A percentile compares a stretch with the other conserved stretches of the same genome.
Conservation (phyloP, 2,113 vertebrate species). For the Tautogolabrus adspersus region DNA sequence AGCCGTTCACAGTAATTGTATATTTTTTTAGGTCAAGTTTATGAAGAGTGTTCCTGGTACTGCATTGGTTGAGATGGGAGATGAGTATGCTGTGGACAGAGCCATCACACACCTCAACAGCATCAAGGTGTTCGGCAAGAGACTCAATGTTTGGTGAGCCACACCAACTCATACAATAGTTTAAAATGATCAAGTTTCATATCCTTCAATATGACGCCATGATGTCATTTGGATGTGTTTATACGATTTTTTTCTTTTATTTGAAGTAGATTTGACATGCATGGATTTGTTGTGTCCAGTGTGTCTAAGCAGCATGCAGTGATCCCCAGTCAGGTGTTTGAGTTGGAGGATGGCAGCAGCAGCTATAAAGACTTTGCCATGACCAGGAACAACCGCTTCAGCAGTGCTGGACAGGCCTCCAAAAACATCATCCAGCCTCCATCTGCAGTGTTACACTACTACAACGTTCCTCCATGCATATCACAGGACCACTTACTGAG, state of each 20-base stretch:
- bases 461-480: constrained; percentile 93
- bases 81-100: constrained; percentile 97
- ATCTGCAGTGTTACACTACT: constrained; percentile 95
- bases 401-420: constrained; percentile 94
- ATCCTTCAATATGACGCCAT: not conserved
- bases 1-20: too few species aligned
- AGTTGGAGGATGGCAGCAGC: constrained; percentile 93
- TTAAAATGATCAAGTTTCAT: not conserved
- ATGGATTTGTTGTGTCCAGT: constrained; percentile 68
- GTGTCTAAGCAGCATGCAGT: constrained; percentile 96
- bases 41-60: constrained; percentile 99
- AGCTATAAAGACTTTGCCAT: constrained; percentile 98
- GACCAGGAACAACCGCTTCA: constrained; percentile 98
- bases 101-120: constrained; percentile 98
- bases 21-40: constrained; percentile 89
- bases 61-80: constrained; percentile 96
- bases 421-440: constrained; percentile 99
- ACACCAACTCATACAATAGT: not conserved
- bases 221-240: too few species aligned
- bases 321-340: constrained; percentile 97
- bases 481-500: constrained; percentile 93
- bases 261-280: not conserved
- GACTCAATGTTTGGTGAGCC: constrained; percentile 95
- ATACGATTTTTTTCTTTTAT: not conserved
- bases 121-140: constrained; percentile 96